Evolutionary conservation across 2,888 invertebrate species (phyloP), one percentile per base, ranked within the genome.

Genomic region (Coelinius sp.): DNA sequence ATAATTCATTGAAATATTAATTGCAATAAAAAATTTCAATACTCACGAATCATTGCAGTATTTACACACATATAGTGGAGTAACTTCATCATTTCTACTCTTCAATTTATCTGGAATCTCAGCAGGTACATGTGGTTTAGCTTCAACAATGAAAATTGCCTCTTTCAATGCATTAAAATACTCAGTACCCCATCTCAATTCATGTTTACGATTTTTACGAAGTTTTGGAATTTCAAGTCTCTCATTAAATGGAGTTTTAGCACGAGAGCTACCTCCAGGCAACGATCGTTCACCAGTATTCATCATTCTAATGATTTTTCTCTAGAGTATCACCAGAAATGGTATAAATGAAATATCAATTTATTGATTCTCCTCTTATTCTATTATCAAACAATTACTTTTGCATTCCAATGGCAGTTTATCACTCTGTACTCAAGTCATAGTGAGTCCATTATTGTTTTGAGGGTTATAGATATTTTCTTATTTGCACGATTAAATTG

Each of bases 1-100:
- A 31, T 3, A 31, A 31, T 31, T n/a, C 31, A 7, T 31, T 7
- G 8, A 35, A 35, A 8, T 10, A 35, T 8, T 3, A 35, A 35
- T 10, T 35, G 1, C 7, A 41, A 41, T 41, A 41, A 12, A 12
- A 62, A 3, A n/a, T n/a, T n/a, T n/a, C n/a, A n/a, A n/a, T 59
- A 74, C 84, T 82, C 66, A 86, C 86, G 85, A 78, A 75, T 86
- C 86, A 74, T 77, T 83, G 59, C 86, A 86, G 22, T 85, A 81
- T 53, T 80, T 73, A 64, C 86, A 86, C 27, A 76, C 67, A 22
- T 81, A 81, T 20, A 25, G 17, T 22, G 56, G 46, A 3, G 59
- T 27, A 22, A 77, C 66, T 5, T 73, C 44, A 52, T 78, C 75
- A 31, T 70, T 74, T 46, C 78, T 76, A 44, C 75, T 70, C 46